Conservation (phyloP, 2,888 invertebrate species). For the Sesia bembeciformis region DNA sequence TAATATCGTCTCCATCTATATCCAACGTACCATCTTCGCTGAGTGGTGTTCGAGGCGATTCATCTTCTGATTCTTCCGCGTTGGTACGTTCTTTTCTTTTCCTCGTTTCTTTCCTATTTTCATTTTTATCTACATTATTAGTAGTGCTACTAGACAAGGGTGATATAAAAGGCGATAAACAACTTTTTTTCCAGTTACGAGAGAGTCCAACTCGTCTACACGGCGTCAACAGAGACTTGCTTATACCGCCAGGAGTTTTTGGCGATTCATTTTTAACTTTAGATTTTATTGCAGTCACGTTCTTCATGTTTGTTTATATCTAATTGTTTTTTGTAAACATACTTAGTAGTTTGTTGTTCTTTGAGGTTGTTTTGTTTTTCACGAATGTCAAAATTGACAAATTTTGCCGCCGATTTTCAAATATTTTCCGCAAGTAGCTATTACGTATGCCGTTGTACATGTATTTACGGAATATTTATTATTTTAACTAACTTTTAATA, state of each 20-base stretch:
- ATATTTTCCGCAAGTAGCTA: too few species aligned
- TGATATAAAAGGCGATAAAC: constrained; percentile 54
- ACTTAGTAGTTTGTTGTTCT: too few species aligned
- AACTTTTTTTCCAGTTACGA: constrained; percentile 51
- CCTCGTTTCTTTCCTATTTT: constrained; percentile 21
- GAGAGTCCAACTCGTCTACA: constrained; percentile 70
- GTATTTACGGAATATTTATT: too few species aligned
- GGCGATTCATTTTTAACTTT: constrained; percentile 35
- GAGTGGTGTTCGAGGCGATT: neutral
- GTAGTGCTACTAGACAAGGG: constrained; percentile 24
- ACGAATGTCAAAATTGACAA: too few species aligned
- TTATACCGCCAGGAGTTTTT: constrained; percentile 67
- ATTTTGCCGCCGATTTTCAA: too few species aligned
- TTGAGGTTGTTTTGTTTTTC: too few species aligned
- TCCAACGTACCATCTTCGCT: neutral
- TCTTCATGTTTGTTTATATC: constrained; percentile 26
- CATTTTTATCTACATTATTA: constrained; percentile 13
- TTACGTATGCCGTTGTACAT: too few species aligned
- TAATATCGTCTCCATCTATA: neutral
- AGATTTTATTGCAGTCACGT: constrained; percentile 17
- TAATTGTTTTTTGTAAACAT: too few species aligned
- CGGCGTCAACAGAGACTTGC: constrained; percentile 66
- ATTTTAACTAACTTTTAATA: too few species aligned
- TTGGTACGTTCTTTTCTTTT: constrained; percentile 31
- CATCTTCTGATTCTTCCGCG: constrained; percentile 9